Conservation (phyloP, 1,140 invertebrate species). For the Drosophila lowei region DNA sequence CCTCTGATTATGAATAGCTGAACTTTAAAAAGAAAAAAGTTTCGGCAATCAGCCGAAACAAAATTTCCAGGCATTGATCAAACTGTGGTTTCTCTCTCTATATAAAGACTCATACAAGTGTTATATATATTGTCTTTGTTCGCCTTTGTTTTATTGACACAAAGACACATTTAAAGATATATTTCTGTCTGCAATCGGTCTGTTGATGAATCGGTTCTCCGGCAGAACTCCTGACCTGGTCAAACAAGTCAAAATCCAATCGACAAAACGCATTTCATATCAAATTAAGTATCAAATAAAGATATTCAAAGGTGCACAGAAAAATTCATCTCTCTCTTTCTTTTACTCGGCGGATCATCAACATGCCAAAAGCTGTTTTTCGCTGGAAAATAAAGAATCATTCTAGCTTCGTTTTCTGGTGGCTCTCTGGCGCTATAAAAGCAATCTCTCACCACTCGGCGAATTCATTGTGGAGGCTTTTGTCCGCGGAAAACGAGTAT, state of each 20-base stretch:
- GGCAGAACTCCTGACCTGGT: constrained; percentile 19
- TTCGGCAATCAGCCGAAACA: too few species aligned
- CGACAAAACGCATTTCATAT: background rate
- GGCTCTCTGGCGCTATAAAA: constrained; percentile 29
- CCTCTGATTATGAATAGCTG: too few species aligned
- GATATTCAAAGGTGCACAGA: background rate
- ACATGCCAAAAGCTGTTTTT: background rate
- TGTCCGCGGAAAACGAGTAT: constrained; percentile 32
- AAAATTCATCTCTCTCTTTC: background rate
- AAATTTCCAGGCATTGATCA: too few species aligned
- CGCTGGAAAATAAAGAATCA: constrained; percentile 15
- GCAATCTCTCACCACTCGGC: background rate
- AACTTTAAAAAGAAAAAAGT: too few species aligned
- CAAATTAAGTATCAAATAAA: background rate
- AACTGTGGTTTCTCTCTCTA: too few species aligned
- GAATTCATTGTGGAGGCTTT: constrained; percentile 10
- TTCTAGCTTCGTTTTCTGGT: background rate
- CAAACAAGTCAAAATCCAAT: constrained; percentile 1
- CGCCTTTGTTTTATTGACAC: background rate
- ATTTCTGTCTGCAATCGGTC: too few species aligned
- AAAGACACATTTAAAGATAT: background rate
- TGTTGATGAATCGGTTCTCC: background rate
- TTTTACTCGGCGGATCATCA: too few species aligned
- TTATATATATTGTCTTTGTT: constrained; percentile 4
- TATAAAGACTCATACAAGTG: too few species aligned